These are phyloP conservation scores for Cephalopachus bancanus DNA, from an alignment of 2,797 vertebrate species.

Conservation along the genomic window DNA sequence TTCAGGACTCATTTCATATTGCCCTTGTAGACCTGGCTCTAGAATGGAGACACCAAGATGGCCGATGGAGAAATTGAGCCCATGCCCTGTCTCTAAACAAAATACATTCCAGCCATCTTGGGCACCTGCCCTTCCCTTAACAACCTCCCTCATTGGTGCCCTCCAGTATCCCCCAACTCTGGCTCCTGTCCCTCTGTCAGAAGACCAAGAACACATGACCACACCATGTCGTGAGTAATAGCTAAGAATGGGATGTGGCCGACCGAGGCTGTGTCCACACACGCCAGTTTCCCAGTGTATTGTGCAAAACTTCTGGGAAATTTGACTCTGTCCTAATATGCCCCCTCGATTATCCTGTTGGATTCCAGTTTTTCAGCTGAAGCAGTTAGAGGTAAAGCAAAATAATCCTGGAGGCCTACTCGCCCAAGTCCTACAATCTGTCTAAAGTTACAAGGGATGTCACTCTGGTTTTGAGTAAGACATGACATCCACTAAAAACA, in stretches of 20 bases:
- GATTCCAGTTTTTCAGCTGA: constrained; percentile 27
- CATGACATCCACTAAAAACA: background rate
- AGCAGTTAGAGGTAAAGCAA: constrained; percentile 10
- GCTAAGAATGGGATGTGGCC: constrained; percentile 77
- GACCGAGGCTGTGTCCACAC: constrained; percentile 74
- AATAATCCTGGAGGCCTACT: background rate
- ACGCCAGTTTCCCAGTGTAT: constrained; percentile 53
- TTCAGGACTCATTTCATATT: background rate
- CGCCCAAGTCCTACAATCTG: background rate
- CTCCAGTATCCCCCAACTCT: constrained; percentile 26
- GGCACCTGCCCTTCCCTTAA: constrained; percentile 44
- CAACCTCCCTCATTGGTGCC: constrained; percentile 16
- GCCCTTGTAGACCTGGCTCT: background rate
- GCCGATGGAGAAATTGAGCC: background rate
- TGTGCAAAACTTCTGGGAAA: constrained; percentile 80
- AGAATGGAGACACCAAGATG: background rate
- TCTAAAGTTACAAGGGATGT: background rate
- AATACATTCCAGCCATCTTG: constrained; percentile 31
- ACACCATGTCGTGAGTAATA: constrained; percentile 66
- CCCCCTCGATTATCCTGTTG: constrained; percentile 42
- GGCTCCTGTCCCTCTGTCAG: constrained; percentile 67
- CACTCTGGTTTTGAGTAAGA: background rate
- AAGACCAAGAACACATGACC: constrained; percentile 79
- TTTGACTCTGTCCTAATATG: constrained; percentile 73
- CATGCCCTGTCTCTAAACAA: background rate